A percentile compares a stretch with the other conserved stretches of the same genome.
Evolutionary conservation across 2,113 vertebrate genomes (phyloP).

Genomic region (Pseudorasbora parva): DNA sequence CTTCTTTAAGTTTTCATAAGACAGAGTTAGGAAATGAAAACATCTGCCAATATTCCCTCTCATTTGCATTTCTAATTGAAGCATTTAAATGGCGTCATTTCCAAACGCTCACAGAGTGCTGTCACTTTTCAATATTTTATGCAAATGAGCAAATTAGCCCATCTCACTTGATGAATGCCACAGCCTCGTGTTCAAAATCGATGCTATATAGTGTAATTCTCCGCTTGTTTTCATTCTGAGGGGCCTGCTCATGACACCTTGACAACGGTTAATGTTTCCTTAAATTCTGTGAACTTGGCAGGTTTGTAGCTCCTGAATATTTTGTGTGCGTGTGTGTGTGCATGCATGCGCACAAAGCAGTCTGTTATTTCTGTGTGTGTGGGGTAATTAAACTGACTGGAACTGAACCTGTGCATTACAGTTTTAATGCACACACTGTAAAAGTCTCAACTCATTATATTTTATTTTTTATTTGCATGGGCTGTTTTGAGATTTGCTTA

Average conservation of each 20-base stretch:
- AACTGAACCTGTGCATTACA: no score
- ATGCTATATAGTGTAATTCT: neutral
- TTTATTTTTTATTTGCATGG: no score
- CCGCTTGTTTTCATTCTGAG: constrained; percentile 20
- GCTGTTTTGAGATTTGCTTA: no score
- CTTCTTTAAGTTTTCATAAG: constrained; percentile 39
- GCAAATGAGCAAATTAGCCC: constrained; percentile 61
- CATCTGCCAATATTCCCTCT: constrained; percentile 5
- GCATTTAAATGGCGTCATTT: constrained; percentile 53
- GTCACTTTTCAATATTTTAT: constrained; percentile 62
- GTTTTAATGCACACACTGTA: no score
- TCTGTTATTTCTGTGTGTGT: no score
- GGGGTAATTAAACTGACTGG: no score
- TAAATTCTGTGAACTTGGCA: constrained; percentile 39
- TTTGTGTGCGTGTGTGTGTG: no score
- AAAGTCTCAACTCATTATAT: no score
- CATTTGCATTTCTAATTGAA: constrained; percentile 56
- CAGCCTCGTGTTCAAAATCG: constrained; percentile 34
- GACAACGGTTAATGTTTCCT: constrained; percentile 26
- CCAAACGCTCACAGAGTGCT: constrained; percentile 27
- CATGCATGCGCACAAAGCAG: no score
- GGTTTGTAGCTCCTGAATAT: neutral
- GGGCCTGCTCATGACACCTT: constrained; percentile 4
- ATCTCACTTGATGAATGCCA: constrained; percentile 42
- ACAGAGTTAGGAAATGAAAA: constrained; percentile 40